Conservation (phyloP, 2,113 vertebrate species). For the Chionodraco myersi region DNA sequence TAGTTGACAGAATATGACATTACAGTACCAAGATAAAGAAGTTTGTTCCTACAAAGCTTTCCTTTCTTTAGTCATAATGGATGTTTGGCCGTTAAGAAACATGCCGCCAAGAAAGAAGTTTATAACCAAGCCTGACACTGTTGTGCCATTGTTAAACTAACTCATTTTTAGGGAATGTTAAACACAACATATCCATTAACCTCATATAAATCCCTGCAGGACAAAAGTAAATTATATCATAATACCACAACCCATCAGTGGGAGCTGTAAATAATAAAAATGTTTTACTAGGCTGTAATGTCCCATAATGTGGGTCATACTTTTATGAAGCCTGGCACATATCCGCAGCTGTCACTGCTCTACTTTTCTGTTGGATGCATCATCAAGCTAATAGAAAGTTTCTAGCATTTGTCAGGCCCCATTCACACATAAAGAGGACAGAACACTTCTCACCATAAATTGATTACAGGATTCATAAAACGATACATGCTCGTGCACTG, state of each 20-base stretch:
- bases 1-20: neutral
- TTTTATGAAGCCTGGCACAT: slow-evolving; percentile 22
- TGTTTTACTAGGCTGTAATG: slow-evolving; percentile 20
- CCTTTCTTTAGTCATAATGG: slow-evolving; percentile 7
- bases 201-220: slow-evolving; percentile 12
- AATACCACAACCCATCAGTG: slow-evolving; percentile 9
- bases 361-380: slow-evolving; percentile 4
- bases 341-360: slow-evolving; percentile 21
- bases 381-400: neutral
- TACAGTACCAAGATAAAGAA: neutral
- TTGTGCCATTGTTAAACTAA: slow-evolving; percentile 1
- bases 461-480: neutral
- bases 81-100: neutral
- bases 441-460: neutral
- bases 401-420: neutral
- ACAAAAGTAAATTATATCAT: slow-evolving; percentile 27
- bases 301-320: slow-evolving; percentile 33
- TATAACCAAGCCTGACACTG: neutral
- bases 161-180: neutral
- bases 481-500: neutral
- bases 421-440: neutral
- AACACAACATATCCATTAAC: neutral
- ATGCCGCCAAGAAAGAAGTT: slow-evolving; percentile 4
- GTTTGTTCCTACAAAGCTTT: slow-evolving; percentile 11
- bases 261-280: slow-evolving; percentile 51